Percentiles rank a stretch among this genome's conserved stretches.
These are phyloP conservation scores for Hypomesus transpacificus DNA, from an alignment of 2,113 vertebrate genomes.

Conservation along the genomic window DNA sequence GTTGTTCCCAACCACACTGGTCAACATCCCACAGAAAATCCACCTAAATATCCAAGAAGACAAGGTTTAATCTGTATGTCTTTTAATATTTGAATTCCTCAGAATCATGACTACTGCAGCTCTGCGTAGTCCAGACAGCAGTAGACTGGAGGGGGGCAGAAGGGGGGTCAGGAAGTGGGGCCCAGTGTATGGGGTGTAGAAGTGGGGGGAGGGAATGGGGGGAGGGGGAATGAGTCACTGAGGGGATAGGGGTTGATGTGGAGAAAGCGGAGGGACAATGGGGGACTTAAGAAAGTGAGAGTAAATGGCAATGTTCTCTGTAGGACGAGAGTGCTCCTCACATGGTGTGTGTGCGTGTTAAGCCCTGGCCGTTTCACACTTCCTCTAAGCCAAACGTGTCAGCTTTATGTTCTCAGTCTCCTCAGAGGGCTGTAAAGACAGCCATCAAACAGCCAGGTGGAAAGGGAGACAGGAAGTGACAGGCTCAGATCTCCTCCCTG, in stretches of 20 bases:
- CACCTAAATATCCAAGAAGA: too few species aligned
- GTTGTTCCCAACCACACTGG: not conserved
- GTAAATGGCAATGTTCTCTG: not conserved
- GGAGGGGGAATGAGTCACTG: constrained; percentile 5
- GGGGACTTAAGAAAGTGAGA: not conserved
- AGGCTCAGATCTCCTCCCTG: not conserved
- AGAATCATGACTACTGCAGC: too few species aligned
- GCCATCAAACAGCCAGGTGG: not conserved
- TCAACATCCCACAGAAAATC: too few species aligned
- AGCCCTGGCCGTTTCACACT: not conserved
- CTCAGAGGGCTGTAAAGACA: not conserved
- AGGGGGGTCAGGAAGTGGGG: constrained; percentile 13
- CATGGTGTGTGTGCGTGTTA: not conserved
- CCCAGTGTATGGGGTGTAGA: not conserved
- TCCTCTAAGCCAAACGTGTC: not conserved
- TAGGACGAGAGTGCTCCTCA: not conserved
- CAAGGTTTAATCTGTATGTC: too few species aligned
- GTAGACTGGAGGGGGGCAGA: constrained; percentile 1
- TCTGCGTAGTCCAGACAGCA: not conserved
- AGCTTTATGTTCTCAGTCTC: not conserved
- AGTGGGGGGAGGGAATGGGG: not conserved
- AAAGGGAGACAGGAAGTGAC: not conserved
- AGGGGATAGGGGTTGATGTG: constrained; percentile 5
- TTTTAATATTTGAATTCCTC: too few species aligned
- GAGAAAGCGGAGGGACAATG: not conserved